A percentile compares a stretch with the other conserved stretches of the same genome.
Conservation (phyloP, 2,888 invertebrate species). For the Nymphalis polychloros region DNA sequence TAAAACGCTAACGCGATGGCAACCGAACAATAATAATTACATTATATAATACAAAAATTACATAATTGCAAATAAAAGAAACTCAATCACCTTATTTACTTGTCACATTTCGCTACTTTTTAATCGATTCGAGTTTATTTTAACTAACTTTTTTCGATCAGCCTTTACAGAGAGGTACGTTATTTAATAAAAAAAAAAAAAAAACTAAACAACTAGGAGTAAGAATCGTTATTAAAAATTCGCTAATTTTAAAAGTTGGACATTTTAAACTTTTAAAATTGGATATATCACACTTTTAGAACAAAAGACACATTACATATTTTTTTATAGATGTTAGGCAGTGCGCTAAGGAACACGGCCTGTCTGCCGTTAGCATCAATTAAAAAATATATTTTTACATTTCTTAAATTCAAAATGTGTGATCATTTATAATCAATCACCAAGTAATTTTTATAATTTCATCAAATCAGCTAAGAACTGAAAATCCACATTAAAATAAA, state of each 20-base stretch:
- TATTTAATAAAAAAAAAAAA: background rate
- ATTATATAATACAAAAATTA: conserved; percentile 13
- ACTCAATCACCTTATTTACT: conserved; percentile 14
- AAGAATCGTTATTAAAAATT: conserved; percentile 3
- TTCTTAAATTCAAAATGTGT: too few relatives aligned
- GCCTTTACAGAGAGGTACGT: conserved; percentile 10
- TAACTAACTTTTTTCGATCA: conserved; percentile 12
- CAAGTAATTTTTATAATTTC: too few relatives aligned
- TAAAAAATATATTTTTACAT: too few relatives aligned
- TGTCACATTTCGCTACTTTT: conserved; percentile 9
- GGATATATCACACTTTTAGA: background rate
- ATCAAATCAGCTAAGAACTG: conserved; percentile 1
- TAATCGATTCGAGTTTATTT: conserved; percentile 18
- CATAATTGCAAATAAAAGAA: conserved; percentile 14
- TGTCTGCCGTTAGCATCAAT: too few relatives aligned
- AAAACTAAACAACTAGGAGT: conserved; percentile 13
- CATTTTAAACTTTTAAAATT: conserved; percentile 7
- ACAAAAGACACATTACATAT: too few relatives aligned
- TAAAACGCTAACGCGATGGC: conserved; percentile 18
- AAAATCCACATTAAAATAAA: conserved; percentile 23
- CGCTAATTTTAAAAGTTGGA: conserved; percentile 6
- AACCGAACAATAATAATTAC: conserved; percentile 16
- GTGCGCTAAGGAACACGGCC: too few relatives aligned
- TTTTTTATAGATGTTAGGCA: too few relatives aligned
- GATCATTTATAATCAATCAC: too few relatives aligned